These are phyloP conservation scores for Nothobranchius furzeri DNA, from an alignment of 2,113 vertebrate genomes.

Conservation along the genomic window DNA sequence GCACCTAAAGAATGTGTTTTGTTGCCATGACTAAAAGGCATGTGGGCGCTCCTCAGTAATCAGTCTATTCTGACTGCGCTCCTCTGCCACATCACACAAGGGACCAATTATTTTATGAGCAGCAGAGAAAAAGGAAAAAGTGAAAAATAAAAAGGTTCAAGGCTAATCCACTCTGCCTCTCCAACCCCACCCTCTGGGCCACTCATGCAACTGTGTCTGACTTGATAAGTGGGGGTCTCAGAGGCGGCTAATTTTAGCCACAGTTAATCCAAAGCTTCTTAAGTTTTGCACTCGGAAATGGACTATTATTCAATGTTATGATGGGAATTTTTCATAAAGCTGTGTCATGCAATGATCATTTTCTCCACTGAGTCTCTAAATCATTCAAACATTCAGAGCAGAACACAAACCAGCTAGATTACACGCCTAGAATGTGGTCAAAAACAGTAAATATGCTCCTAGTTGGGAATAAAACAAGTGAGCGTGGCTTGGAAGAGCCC, in stretches of 20 bases:
- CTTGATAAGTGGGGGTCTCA: conserved; percentile 24
- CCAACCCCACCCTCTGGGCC: conserved; percentile 13
- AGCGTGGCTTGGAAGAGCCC: neutral
- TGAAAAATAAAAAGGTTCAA: conserved; percentile 69
- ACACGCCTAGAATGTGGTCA: too few species aligned
- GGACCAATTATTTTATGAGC: conserved; percentile 72
- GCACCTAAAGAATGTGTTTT: conserved; percentile 75
- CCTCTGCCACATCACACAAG: conserved; percentile 80
- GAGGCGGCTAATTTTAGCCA: conserved; percentile 56
- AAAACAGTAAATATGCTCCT: too few species aligned
- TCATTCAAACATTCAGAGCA: neutral
- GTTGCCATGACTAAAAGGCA: conserved; percentile 79
- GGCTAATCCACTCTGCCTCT: conserved; percentile 56
- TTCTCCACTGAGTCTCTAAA: conserved; percentile 7
- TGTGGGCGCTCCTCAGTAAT: conserved; percentile 76
- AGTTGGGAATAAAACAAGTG: neutral
- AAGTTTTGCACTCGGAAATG: conserved; percentile 30
- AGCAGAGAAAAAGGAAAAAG: conserved; percentile 56
- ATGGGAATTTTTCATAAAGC: conserved; percentile 31
- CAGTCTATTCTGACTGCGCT: conserved; percentile 80
- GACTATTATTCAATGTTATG: conserved; percentile 46
- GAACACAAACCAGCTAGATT: neutral
- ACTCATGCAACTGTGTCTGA: conserved; percentile 44
- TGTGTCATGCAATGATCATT: conserved; percentile 11
- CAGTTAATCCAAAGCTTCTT: conserved; percentile 34